These are phyloP conservation scores for Progne subis DNA, from an alignment of 2,113 vertebrate species.

Conservation along the genomic window DNA sequence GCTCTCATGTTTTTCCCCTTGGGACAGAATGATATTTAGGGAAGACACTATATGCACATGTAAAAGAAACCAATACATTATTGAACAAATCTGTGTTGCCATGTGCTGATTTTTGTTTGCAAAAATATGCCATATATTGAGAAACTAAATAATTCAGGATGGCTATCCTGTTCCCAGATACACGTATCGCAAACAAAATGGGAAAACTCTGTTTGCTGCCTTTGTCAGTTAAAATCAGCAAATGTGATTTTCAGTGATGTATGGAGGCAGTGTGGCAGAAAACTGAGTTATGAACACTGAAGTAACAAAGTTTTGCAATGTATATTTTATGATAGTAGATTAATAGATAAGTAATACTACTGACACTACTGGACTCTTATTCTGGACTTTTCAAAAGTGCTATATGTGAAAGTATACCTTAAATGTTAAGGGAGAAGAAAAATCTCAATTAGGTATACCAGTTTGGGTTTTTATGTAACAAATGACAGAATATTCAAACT, in stretches of 20 bases:
- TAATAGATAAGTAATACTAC: background rate
- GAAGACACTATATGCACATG: background rate
- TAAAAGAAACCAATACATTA: slow-evolving; percentile 27
- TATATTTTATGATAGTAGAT: background rate
- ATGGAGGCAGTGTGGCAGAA: background rate
- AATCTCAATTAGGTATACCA: background rate
- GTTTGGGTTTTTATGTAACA: background rate
- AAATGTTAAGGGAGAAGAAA: background rate
- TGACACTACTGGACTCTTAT: background rate
- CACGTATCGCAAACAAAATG: background rate
- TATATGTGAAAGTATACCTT: background rate
- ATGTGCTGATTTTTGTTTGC: background rate
- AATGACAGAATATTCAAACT: background rate
- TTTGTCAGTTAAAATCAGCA: slow-evolving; percentile 22
- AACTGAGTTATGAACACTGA: background rate
- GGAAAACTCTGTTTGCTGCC: background rate
- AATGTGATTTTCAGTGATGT: background rate
- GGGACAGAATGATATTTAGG: background rate
- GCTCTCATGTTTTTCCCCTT: background rate
- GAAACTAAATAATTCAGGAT: slow-evolving; percentile 31
- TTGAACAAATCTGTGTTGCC: slow-evolving; percentile 15
- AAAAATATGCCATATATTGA: background rate
- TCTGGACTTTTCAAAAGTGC: background rate
- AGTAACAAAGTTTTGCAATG: background rate
- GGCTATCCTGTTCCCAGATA: background rate